A percentile compares a stretch with the other conserved stretches of the same genome.
phyloP scores from a whole-genome alignment of 2,797 vertebrate species.

The Cirrhinus molitorella region DNA sequence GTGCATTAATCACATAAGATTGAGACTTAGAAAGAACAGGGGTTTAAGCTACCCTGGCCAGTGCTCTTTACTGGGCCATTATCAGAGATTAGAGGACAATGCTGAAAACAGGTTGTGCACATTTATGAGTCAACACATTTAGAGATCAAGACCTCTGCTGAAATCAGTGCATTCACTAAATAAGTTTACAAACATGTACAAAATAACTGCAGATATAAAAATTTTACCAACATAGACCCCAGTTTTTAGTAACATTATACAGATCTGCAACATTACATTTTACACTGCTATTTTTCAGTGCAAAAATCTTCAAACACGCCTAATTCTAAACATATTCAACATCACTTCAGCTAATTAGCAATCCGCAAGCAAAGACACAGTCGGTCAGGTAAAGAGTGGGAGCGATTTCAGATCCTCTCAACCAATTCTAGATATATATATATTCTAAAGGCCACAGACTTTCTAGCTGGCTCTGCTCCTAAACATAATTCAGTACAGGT shows the following conservation, averaged over 20 bases:
- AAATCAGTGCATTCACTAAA: conserved; percentile 9
- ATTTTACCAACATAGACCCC: neutral
- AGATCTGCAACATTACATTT: neutral
- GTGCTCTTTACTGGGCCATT: conserved; percentile 49
- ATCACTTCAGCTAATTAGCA: neutral
- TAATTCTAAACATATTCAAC: neutral
- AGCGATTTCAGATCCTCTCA: neutral
- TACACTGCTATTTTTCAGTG: neutral
- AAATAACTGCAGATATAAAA: neutral
- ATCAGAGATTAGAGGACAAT: conserved; percentile 52
- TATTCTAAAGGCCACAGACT: neutral
- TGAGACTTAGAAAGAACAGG: conserved; percentile 39
- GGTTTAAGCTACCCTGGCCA: conserved; percentile 31
- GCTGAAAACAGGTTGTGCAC: conserved; percentile 28
- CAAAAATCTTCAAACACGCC: neutral
- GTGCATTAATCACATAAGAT: conserved; percentile 54
- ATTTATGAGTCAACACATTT: neutral
- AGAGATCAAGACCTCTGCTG: neutral
- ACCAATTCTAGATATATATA: neutral
- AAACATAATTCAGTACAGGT: neutral
- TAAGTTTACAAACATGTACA: neutral
- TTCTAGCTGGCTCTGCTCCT: neutral
- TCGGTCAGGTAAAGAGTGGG: neutral
- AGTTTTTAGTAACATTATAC: neutral
- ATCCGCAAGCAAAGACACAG: neutral